phyloP scores from a whole-genome alignment of 1,140 invertebrate species.

The Ganaspis sp. region DNA sequence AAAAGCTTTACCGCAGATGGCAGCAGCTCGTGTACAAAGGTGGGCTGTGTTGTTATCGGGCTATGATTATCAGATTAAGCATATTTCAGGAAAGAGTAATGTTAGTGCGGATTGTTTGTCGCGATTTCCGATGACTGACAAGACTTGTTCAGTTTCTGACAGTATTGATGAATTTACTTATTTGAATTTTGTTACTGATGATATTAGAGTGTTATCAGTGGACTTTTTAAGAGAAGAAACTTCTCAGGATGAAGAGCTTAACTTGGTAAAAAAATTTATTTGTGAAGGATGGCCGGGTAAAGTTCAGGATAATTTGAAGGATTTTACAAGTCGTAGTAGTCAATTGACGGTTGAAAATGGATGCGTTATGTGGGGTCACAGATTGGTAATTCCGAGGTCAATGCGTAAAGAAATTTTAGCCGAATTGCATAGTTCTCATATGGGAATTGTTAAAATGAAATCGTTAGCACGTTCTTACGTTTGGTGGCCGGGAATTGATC shows the following conservation, averaged over 20 bases:
- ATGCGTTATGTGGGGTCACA: slow-evolving; percentile 54
- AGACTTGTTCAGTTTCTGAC: not conserved
- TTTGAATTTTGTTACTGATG: slow-evolving; percentile 6
- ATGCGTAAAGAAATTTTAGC: slow-evolving; percentile 57
- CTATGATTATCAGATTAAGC: slow-evolving; percentile 65
- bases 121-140: slow-evolving; percentile 38
- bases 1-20: slow-evolving; percentile 55
- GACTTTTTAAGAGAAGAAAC: not conserved
- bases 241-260: not conserved
- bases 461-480: slow-evolving; percentile 64
- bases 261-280: not conserved
- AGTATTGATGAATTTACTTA: slow-evolving; percentile 24
- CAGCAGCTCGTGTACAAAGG: slow-evolving; percentile 62
- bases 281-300: slow-evolving; percentile 39
- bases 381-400: slow-evolving; percentile 66
- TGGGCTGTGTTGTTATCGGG: slow-evolving; percentile 63
- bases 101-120: slow-evolving; percentile 56
- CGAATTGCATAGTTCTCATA: slow-evolving; percentile 69
- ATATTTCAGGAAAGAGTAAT: slow-evolving; percentile 49
- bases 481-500: slow-evolving; percentile 74
- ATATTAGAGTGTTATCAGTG: slow-evolving; percentile 10
- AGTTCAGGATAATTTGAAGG: not conserved
- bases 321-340: slow-evolving; percentile 16
- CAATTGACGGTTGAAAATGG: slow-evolving; percentile 32
- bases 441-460: slow-evolving; percentile 73